phyloP scores from a whole-genome alignment of 2,113 vertebrate genomes.

The Phrynosoma blainvillii region DNA sequence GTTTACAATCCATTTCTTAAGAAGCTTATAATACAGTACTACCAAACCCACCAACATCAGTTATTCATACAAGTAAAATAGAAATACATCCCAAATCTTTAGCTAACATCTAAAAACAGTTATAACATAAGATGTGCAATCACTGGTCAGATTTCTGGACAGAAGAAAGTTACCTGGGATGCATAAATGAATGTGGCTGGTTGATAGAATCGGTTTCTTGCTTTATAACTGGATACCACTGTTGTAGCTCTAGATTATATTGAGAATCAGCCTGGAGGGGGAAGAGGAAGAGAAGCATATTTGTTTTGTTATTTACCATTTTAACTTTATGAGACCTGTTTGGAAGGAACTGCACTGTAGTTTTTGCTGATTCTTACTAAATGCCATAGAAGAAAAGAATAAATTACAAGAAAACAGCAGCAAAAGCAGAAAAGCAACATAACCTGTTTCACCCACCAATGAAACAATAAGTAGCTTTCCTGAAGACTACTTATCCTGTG shows the following conservation, averaged over 20 bases:
- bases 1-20: not conserved
- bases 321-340: not conserved
- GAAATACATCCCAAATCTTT: not conserved
- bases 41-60: not conserved
- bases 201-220: slow-evolving; percentile 88
- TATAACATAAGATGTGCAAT: not conserved
- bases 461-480: not conserved
- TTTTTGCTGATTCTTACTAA: not conserved
- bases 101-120: not conserved
- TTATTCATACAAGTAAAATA: not conserved
- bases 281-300: slow-evolving; percentile 1
- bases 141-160: not conserved
- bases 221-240: slow-evolving; percentile 94
- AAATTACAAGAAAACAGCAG: not conserved
- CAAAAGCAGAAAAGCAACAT: not conserved
- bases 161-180: slow-evolving; percentile 86
- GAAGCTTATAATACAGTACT: not conserved
- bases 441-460: not conserved
- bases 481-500: not conserved
- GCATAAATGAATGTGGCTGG: slow-evolving; percentile 82
- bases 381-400: not conserved
- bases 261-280: slow-evolving; percentile 81
- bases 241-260: slow-evolving; percentile 81
- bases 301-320: not conserved
- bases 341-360: not conserved